These are phyloP conservation scores for Stomorhina lunata DNA, from an alignment of 2,888 invertebrate genomes.

Conservation along the genomic window DNA sequence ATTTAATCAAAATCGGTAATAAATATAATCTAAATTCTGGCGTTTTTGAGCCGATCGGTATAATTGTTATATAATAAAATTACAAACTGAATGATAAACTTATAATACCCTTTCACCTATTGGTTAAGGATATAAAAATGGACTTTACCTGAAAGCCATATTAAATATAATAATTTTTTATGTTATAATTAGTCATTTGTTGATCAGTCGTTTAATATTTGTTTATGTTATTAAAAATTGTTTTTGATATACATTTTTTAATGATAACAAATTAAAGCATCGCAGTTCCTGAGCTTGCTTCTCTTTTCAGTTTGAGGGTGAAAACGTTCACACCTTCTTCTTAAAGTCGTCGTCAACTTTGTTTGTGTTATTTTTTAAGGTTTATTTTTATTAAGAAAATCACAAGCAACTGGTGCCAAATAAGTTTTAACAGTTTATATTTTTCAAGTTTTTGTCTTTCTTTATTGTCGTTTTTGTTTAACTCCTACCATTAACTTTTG, in stretches of 20 bases:
- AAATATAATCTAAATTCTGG: too few species aligned
- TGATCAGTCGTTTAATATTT: too few species aligned
- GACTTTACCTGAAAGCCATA: too few species aligned
- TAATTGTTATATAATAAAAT: too few species aligned
- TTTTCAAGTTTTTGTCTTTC: not conserved
- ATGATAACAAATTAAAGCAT: not conserved
- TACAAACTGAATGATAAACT: too few species aligned
- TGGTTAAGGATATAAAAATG: too few species aligned
- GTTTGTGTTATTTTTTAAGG: not conserved
- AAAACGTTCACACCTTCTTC: conserved; percentile 28
- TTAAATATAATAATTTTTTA: too few species aligned
- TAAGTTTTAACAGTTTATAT: conserved; percentile 24
- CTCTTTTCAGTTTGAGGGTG: not conserved
- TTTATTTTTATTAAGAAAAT: conserved; percentile 34
- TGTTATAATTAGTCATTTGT: too few species aligned
- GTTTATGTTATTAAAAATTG: too few species aligned
- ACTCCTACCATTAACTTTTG: conserved; percentile 50
- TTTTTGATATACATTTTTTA: not conserved
- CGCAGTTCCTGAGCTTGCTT: not conserved
- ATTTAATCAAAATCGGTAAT: too few species aligned
- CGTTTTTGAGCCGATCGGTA: too few species aligned
- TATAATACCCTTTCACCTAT: too few species aligned
- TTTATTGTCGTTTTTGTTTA: conserved; percentile 20
- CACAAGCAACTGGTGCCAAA: conserved; percentile 63
- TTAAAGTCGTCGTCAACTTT: not conserved